These are phyloP conservation scores for Ethmia dodecea DNA, from an alignment of 2,888 invertebrate species.

Conservation along the genomic window DNA sequence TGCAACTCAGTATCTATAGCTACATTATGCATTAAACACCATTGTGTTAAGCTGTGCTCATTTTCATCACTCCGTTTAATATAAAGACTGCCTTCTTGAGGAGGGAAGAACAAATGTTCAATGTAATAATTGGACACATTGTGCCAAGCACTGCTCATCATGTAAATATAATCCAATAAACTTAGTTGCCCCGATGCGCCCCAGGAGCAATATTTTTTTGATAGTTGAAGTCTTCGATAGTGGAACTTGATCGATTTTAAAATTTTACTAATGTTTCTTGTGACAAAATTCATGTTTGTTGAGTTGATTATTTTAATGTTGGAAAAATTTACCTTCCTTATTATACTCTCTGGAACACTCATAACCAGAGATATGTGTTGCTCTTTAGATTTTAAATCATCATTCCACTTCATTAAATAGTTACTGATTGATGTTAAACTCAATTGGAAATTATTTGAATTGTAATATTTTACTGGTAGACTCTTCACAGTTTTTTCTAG, in stretches of 20 bases:
- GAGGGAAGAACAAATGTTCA: constrained; percentile 25
- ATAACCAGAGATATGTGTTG: constrained; percentile 26
- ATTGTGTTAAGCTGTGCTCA: constrained; percentile 29
- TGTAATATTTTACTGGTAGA: constrained; percentile 31
- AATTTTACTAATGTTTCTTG: constrained; percentile 26
- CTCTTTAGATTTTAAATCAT: constrained; percentile 22
- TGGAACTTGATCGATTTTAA: constrained; percentile 34
- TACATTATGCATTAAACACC: constrained; percentile 30
- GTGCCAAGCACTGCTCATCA: constrained; percentile 36
- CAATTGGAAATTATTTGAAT: constrained; percentile 24
- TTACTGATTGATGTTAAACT: constrained; percentile 24
- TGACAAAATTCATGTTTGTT: constrained; percentile 23
- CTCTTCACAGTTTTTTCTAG: constrained; percentile 23
- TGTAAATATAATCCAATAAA: constrained; percentile 28
- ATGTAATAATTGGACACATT: constrained; percentile 29
- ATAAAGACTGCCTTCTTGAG: constrained; percentile 21
- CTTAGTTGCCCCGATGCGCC: constrained; percentile 20
- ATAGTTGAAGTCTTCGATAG: constrained; percentile 36
- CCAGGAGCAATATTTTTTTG: constrained; percentile 20
- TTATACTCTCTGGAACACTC: constrained; percentile 24
- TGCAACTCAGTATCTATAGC: constrained; percentile 23
- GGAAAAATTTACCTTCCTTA: constrained; percentile 21
- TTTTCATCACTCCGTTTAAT: constrained; percentile 18
- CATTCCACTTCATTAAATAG: constrained; percentile 32
- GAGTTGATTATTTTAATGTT: constrained; percentile 28